Evolutionary conservation across 1,140 invertebrate species (phyloP).

Genomic region (Drosophila fuyamai): DNA sequence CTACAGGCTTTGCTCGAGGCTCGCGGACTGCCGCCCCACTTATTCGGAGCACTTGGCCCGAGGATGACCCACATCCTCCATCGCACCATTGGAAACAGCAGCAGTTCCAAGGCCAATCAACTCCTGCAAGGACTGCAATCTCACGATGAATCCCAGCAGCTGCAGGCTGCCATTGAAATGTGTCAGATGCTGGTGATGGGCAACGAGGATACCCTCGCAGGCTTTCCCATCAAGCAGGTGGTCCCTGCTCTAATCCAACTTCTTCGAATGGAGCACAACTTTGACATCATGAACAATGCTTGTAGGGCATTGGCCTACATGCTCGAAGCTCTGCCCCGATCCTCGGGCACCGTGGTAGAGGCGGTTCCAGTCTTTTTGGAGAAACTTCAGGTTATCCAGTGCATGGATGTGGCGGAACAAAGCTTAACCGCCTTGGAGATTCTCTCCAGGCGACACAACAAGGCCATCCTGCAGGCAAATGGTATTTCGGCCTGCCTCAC

Average conservation of each 20-base stretch:
- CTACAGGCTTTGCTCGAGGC: constrained; percentile 96
- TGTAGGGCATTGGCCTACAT: constrained; percentile 99
- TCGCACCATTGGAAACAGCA: constrained; percentile 94
- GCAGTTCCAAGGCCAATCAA: constrained; percentile 96
- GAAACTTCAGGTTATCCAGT: constrained; percentile 98
- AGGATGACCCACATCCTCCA: constrained; percentile 99
- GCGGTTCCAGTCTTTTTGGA: constrained; percentile 98
- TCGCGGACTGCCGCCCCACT: constrained; percentile 96
- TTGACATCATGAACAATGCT: constrained; percentile 99
- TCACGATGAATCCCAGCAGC: constrained; percentile 97
- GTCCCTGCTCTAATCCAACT: constrained; percentile 96
- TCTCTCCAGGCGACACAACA: constrained; percentile 97
- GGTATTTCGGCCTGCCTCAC: constrained; percentile 97
- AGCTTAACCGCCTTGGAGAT: constrained; percentile 98
- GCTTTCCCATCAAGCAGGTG: constrained; percentile 98
- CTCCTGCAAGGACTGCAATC: constrained; percentile 96
- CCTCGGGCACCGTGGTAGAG: constrained; percentile 97
- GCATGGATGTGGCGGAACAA: constrained; percentile 99
- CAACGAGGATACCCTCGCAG: constrained; percentile 99
- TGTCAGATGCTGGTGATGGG: constrained; percentile 99
- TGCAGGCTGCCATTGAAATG: constrained; percentile 99
- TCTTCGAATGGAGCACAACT: constrained; percentile 97
- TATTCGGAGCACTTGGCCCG: constrained; percentile 97
- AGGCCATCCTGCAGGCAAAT: constrained; percentile 96
- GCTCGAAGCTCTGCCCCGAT: constrained; percentile 99